Percentiles rank a stretch among this genome's conserved stretches.
Evolutionary conservation across 2,113 vertebrate genomes (phyloP).

Genomic region (Orthonyx spaldingii): DNA sequence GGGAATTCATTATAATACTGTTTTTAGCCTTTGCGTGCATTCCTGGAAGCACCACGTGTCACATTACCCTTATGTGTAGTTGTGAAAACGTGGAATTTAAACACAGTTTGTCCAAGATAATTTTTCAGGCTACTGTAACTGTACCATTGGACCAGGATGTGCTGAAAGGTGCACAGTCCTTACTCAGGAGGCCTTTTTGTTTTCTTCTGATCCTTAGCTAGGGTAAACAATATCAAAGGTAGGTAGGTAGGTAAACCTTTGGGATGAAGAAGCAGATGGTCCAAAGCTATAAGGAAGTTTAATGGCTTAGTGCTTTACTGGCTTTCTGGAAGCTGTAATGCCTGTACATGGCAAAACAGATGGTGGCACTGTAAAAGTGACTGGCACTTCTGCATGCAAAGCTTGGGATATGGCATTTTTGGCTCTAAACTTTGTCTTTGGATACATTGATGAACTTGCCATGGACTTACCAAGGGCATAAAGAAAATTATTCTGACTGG

Average conservation of each 20-base stretch:
- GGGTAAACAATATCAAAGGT: background rate
- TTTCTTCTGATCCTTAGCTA: background rate
- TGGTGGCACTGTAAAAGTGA: conserved; percentile 46
- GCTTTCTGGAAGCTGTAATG: conserved; percentile 48
- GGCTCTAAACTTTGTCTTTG: background rate
- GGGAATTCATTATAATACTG: background rate
- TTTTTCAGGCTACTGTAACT: background rate
- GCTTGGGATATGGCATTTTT: conserved; percentile 25
- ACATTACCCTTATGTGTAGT: background rate
- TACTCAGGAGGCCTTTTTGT: background rate
- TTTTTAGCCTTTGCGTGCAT: background rate
- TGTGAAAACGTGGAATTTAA: conserved; percentile 4
- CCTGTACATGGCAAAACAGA: conserved; percentile 41
- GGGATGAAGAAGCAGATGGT: conserved; percentile 14
- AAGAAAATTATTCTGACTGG: conserved; percentile 39
- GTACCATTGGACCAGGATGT: background rate
- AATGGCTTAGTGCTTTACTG: conserved; percentile 41
- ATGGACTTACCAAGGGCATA: conserved; percentile 41
- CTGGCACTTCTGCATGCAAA: background rate
- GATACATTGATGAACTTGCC: conserved; percentile 32
- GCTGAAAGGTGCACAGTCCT: background rate
- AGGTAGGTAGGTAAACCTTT: background rate
- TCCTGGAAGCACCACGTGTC: background rate
- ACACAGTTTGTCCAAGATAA: background rate
- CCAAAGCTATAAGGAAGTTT: conserved; percentile 3